Base-by-base conservation (phyloP, 2,797 vertebrate species). In the Onychomys torridus region DNA sequence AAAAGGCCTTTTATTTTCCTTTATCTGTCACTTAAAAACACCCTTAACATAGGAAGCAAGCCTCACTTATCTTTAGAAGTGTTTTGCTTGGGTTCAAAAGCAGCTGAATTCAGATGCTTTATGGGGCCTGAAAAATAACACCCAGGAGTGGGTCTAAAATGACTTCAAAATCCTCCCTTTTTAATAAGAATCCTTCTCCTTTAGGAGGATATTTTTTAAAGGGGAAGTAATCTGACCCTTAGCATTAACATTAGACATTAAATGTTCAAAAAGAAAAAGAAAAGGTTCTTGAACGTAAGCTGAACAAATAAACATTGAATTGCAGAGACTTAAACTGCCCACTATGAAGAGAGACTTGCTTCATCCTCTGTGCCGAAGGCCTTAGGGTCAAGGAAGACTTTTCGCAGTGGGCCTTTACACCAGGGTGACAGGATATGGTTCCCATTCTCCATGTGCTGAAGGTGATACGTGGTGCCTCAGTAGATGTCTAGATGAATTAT, bases 1-100 rank as follows among this genome's bases (percentile, higher is more conserved):
- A 90, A 94, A 98, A 97, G 97, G 95, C 95, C 98, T 67, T 93
- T 97, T 96, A 91, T 95, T 97, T 79, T 97, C 97, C 96, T 93
- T 63, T 82, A 43, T 97, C 94, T 98, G 97, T 98, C 98, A 95
- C 95, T 78, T 84, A 34, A 93, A 97, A 71, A 43, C 92, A 82
- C 1, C 59, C 93, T 91, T 81, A 78, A 46, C 75, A 6, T 4
- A 96, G 73, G 91, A 97, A 92, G 78, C 37, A 16, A 92, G 91
- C 25, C 40, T 90, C 92, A 96, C 96, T 98, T 95, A 96, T 97
- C 97, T 96, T 96, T 61, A 92, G 82, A 94, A 95, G 85, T 95
- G 85, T 97, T 97, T 97, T 34, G 67, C 97, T 98, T 98, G 83
- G 29, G 92, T 76, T 93, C 27, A 85, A 94, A 97, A 95, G 85